These are phyloP conservation scores for Saccopteryx leptura DNA, from an alignment of 2,113 vertebrate genomes.

Conservation along the genomic window DNA sequence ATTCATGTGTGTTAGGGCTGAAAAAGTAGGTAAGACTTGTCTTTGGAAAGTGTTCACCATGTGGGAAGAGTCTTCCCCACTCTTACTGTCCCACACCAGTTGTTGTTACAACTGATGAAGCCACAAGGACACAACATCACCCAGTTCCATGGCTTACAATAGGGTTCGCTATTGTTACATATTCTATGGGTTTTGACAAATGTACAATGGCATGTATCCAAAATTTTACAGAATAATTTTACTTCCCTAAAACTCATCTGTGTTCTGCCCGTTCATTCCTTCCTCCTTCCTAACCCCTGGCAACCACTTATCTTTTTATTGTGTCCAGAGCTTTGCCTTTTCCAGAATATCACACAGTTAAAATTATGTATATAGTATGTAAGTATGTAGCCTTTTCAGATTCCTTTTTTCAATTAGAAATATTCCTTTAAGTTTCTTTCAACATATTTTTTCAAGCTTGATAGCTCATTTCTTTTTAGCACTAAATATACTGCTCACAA, in stretches of 20 bases:
- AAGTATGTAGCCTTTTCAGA: background rate
- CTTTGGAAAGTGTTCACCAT: background rate
- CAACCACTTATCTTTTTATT: background rate
- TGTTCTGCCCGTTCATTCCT: background rate
- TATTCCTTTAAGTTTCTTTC: background rate
- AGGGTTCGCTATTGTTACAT: background rate
- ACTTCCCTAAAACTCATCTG: background rate
- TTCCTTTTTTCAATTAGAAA: conserved; percentile 5
- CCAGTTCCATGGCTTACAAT: background rate
- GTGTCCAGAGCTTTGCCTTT: background rate
- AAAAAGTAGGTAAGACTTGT: background rate
- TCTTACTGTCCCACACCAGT: background rate
- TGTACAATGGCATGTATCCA: too few relatives aligned
- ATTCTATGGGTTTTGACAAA: background rate
- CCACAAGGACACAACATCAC: background rate
- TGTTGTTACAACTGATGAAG: background rate
- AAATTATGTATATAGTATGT: background rate
- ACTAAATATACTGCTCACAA: background rate
- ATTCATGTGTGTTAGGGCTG: background rate
- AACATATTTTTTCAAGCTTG: background rate
- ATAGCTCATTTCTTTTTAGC: background rate
- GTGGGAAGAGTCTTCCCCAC: background rate
- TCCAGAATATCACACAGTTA: background rate
- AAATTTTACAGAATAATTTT: background rate
- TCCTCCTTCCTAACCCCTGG: background rate